Evolutionary conservation across 1,140 invertebrate genomes (phyloP).

Genomic region (Pseudomyrmex cubaensis): DNA sequence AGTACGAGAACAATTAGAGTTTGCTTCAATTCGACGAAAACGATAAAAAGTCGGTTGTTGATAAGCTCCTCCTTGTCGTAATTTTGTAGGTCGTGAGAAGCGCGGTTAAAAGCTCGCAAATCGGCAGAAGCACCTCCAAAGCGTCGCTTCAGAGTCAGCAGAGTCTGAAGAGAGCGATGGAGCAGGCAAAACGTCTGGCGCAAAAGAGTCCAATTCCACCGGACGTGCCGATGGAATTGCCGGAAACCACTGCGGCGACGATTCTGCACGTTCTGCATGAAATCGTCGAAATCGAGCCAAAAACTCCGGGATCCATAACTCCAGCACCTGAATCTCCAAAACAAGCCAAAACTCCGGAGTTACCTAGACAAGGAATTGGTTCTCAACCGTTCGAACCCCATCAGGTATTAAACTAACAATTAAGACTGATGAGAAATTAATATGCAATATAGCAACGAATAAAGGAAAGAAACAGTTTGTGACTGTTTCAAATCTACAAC

Average conservation of each 20-base stretch:
- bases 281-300: conserved; percentile 58
- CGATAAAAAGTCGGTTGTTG: not conserved
- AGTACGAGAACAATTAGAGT: conserved; percentile 78
- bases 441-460: too few species aligned
- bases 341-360: not conserved
- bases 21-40: conserved; percentile 18
- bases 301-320: not conserved
- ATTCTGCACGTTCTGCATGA: conserved; percentile 76
- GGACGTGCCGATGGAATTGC: conserved; percentile 72
- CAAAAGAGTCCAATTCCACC: conserved; percentile 84
- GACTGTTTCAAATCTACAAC: too few species aligned
- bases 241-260: conserved; percentile 70
- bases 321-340: not conserved
- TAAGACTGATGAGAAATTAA: not conserved
- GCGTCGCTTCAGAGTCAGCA: conserved; percentile 90
- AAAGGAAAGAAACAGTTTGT: too few species aligned
- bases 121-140: conserved; percentile 89
- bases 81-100: conserved; percentile 72
- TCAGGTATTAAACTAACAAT: conserved; percentile 40
- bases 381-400: conserved; percentile 6
- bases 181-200: conserved; percentile 88
- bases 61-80: not conserved
- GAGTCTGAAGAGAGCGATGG: conserved; percentile 90
- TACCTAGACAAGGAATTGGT: not conserved
- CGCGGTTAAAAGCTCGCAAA: conserved; percentile 88